These are phyloP conservation scores for Gasterosteus nipponicus DNA, from an alignment of 2,113 vertebrate genomes.

Conservation along the genomic window DNA sequence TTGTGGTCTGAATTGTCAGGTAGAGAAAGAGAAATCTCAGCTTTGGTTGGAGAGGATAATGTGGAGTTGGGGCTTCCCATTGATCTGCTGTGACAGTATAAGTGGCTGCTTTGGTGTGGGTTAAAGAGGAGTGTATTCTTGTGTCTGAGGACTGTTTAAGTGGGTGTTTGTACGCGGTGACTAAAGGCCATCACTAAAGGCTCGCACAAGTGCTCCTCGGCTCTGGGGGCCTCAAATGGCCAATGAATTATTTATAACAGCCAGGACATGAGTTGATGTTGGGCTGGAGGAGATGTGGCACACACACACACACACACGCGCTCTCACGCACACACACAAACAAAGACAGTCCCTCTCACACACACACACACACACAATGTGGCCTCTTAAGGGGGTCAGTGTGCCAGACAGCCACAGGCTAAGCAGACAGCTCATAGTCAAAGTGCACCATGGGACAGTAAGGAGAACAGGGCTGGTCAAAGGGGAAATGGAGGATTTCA, in stretches of 20 bases:
- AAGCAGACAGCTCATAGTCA: conserved; percentile 64
- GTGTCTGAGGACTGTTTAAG: conserved; percentile 63
- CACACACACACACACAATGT: conserved; percentile 23
- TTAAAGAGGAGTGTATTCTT: conserved; percentile 59
- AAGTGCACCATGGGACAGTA: conserved; percentile 59
- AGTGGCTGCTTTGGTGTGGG: conserved; percentile 58
- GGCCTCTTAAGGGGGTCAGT: conserved; percentile 69
- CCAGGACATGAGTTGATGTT: conserved; percentile 73
- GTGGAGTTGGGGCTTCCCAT: conserved; percentile 52
- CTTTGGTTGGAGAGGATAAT: conserved; percentile 54
- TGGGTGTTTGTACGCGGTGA: conserved; percentile 66
- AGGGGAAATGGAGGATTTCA: conserved; percentile 49
- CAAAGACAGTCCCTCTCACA: conserved; percentile 11
- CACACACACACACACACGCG: conserved; percentile 28
- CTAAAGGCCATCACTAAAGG: conserved; percentile 71
- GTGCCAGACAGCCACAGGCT: conserved; percentile 70
- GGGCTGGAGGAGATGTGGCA: conserved; percentile 60
- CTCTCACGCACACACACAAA: background rate
- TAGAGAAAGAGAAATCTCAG: conserved; percentile 20
- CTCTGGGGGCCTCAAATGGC: conserved; percentile 76
- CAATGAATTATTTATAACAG: conserved; percentile 80
- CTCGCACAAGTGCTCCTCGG: conserved; percentile 70
- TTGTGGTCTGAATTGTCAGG: conserved; percentile 4
- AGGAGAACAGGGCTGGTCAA: conserved; percentile 45
- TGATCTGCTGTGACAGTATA: conserved; percentile 63